Percentiles rank a stretch among this genome's conserved stretches.
Evolutionary conservation across 2,797 vertebrate genomes (phyloP).

Genomic region (Heterohyrax brucei): DNA sequence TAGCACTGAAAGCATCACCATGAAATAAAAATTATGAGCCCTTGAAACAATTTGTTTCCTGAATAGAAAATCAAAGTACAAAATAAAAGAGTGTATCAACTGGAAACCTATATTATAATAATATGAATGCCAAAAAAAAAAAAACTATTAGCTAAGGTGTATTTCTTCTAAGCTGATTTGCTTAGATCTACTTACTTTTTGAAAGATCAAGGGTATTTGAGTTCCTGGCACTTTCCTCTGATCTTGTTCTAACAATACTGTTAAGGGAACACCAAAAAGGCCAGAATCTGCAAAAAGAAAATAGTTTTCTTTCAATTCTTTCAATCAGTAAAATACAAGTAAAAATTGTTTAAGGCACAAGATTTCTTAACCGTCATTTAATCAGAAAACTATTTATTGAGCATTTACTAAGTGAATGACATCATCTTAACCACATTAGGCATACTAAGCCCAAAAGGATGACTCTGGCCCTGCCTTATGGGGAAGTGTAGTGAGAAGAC

Average conservation of each 20-base stretch:
- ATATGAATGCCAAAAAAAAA: conserved; percentile 39
- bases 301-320: conserved; percentile 64
- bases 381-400: conserved; percentile 5
- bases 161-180: conserved; percentile 2
- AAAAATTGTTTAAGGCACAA: conserved; percentile 67
- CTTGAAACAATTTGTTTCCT: conserved; percentile 79
- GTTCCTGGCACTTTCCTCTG: conserved; percentile 93
- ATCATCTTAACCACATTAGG: neutral
- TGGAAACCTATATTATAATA: conserved; percentile 70
- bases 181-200: conserved; percentile 91
- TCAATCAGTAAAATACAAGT: conserved; percentile 39
- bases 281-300: conserved; percentile 93
- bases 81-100: conserved; percentile 75
- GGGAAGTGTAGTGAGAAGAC: neutral
- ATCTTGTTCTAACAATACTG: conserved; percentile 96
- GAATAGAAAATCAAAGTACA: conserved; percentile 80
- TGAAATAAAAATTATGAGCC: conserved; percentile 82
- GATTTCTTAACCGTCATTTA: conserved; percentile 34
- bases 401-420: neutral
- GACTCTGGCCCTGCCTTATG: neutral
- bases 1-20: conserved; percentile 77
- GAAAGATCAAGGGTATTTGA: conserved; percentile 96
- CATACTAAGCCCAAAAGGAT: neutral
- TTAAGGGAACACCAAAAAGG: conserved; percentile 95
- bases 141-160: conserved; percentile 14